Evolutionary conservation across 2,113 vertebrate genomes (phyloP), one percentile per base, ranked within the genome.

Genomic region (Tricholaema leucomelas): DNA sequence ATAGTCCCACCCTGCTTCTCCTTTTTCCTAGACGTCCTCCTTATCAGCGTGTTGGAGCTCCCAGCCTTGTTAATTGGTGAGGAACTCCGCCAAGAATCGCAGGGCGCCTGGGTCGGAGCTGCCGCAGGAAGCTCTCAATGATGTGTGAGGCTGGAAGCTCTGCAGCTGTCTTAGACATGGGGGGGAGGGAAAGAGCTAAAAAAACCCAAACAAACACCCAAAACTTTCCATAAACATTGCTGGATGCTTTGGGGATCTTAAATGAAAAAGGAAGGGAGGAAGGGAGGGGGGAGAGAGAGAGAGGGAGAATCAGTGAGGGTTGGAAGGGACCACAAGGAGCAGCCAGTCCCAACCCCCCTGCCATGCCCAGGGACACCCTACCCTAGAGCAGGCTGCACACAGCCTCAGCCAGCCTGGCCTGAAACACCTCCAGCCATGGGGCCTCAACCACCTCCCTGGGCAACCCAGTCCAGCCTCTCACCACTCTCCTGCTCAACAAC

Each of bases 191-290:
- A 23, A 48, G 5, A 23, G 5, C 46, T 10, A 23, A 11, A 21
- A 21, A 23, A 23, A 12, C 10, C 44, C 17, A 17, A 42, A 42
- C 40, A 42, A 44, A 44, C 44, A 48, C 46, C 46, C 46, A 81
- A 75, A 59, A 55, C 70, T 88, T 81, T 85, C 71, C 70, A 72
- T 65, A 88, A 92, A 92, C 18, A 40, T 69, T 44, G 36, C 48
- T 31, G 77, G 48, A 67, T 50, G 73, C 36, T 86, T 72, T 54
- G 13, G 40, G 33, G 44, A 48, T 91, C 88, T 70, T 16, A 38
- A 85, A 44, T 6, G 55, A 48, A 81, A 25, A 50, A 28, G 3
- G 69, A 58, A 38, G 20, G 19, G 20, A 65, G 25, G 5, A 64
- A 31, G n/a, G n/a, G 21, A 20, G 6, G 12, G 13, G 17, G 17